Percentiles rank a stretch among this genome's conserved stretches.
Evolutionary conservation across 2,888 invertebrate genomes (phyloP).

Genomic region (Troides oblongomaculatus): DNA sequence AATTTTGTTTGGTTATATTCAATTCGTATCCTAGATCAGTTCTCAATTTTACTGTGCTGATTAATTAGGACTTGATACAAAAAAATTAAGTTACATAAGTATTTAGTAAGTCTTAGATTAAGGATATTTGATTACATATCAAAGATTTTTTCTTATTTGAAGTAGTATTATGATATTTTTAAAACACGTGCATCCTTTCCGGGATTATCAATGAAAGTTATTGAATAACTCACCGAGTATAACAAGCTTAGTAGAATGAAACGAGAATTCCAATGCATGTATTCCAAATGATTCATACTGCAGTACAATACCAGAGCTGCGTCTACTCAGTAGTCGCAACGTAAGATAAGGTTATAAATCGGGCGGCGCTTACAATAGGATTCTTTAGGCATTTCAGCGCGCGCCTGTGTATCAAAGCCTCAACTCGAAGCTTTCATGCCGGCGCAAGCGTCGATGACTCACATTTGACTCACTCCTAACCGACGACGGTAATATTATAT

Average conservation of each 20-base stretch:
- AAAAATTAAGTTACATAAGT: not conserved
- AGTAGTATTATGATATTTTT: conserved; percentile 9
- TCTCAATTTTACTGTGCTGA: not conserved
- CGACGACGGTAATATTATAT: conserved; percentile 5
- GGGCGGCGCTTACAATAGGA: conserved; percentile 67
- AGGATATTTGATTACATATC: not conserved
- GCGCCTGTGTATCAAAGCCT: conserved; percentile 44
- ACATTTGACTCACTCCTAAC: conserved; percentile 57
- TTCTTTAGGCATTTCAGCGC: conserved; percentile 62
- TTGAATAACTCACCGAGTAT: conserved; percentile 25
- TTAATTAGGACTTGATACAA: not conserved
- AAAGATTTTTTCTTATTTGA: not conserved
- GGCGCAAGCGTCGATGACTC: conserved; percentile 57
- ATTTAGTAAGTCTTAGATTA: not conserved
- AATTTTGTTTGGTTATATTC: too few relatives aligned
- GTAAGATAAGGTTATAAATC: conserved; percentile 61
- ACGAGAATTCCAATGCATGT: conserved; percentile 33
- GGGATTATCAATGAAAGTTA: conserved; percentile 28
- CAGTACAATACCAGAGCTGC: conserved; percentile 36
- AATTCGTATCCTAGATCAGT: not conserved
- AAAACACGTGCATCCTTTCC: conserved; percentile 20
- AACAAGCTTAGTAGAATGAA: conserved; percentile 32
- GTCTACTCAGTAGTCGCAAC: conserved; percentile 50
- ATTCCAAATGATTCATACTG: conserved; percentile 36
- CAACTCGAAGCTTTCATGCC: conserved; percentile 55